Evolutionary conservation across 2,888 invertebrate species (phyloP).

Genomic region (Eupithecia subfuscata): DNA sequence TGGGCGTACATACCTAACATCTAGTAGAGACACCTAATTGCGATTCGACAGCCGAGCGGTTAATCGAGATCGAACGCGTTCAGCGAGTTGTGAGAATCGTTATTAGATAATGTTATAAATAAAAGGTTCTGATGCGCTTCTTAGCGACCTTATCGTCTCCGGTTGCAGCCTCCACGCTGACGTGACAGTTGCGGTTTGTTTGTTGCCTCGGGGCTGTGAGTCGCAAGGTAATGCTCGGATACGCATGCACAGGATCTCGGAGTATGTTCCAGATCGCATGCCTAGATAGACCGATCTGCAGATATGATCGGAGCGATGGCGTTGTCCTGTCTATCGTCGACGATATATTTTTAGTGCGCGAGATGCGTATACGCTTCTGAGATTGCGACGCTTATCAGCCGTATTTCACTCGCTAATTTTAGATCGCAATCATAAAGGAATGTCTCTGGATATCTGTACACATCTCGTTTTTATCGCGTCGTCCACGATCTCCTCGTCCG

Average conservation of each 20-base stretch:
- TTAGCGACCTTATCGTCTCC: conserved; percentile 46
- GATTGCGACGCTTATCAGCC: conserved; percentile 64
- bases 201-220: conserved; percentile 42
- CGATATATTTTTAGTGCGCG: conserved; percentile 66
- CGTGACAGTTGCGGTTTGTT: conserved; percentile 38
- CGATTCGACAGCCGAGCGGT: conserved; percentile 53
- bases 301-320: conserved; percentile 56
- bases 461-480: conserved; percentile 45
- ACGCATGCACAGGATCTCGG: conserved; percentile 32
- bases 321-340: conserved; percentile 53
- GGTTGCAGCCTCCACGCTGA: conserved; percentile 43
- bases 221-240: conserved; percentile 34
- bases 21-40: conserved; percentile 71
- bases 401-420: conserved; percentile 64
- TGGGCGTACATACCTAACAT: conserved; percentile 69
- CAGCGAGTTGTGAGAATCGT: conserved; percentile 40
- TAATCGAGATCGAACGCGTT: conserved; percentile 47
- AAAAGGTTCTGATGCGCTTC: conserved; percentile 45
- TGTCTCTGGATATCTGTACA: conserved; percentile 43
- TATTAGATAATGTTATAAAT: conserved; percentile 46
- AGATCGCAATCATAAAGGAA: conserved; percentile 57
- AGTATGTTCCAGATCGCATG: conserved; percentile 52
- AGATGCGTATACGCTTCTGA: conserved; percentile 55
- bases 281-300: conserved; percentile 51
- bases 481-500: conserved; percentile 38